phyloP scores from a whole-genome alignment of 1,140 invertebrate genomes.

The Zaprionus capensis region DNA sequence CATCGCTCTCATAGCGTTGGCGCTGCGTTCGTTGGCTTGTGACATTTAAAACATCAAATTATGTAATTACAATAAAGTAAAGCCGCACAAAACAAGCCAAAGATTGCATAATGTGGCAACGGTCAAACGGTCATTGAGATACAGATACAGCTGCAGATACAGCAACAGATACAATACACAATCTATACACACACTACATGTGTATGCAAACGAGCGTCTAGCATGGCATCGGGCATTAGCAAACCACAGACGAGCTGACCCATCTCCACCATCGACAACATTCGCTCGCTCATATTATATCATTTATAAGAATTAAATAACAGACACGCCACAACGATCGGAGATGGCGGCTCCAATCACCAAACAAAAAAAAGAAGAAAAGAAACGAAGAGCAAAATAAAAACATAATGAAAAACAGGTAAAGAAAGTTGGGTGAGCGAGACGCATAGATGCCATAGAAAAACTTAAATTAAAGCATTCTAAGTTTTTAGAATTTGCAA shows the following conservation, averaged over 20 bases:
- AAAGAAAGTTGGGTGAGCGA: slow-evolving; percentile 12
- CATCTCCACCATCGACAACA: slow-evolving; percentile 14
- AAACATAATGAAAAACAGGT: slow-evolving; percentile 23
- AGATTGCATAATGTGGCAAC: slow-evolving; percentile 57
- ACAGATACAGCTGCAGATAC: slow-evolving; percentile 23
- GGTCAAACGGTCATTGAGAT: slow-evolving; percentile 56
- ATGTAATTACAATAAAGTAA: slow-evolving; percentile 61
- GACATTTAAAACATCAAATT: slow-evolving; percentile 75
- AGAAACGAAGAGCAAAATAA: slow-evolving; percentile 11
- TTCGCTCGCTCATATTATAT: slow-evolving; percentile 10
- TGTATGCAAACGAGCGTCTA: slow-evolving; percentile 66
- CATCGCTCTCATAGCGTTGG: too few species aligned
- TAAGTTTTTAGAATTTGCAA: too few species aligned
- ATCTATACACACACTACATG: not conserved
- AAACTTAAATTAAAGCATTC: too few species aligned
- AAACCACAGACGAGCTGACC: slow-evolving; percentile 19
- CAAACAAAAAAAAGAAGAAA: not conserved
- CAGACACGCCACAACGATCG: slow-evolving; percentile 7
- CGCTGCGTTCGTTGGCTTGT: slow-evolving; percentile 66
- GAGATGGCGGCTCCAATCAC: slow-evolving; percentile 35
- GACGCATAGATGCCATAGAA: too few species aligned
- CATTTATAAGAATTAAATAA: slow-evolving; percentile 51
- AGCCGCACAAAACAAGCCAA: slow-evolving; percentile 43
- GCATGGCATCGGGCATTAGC: slow-evolving; percentile 60
- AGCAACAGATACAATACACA: slow-evolving; percentile 29